Conservation (phyloP, 2,113 vertebrate genomes). For the Brienomyrus brachyistius region DNA sequence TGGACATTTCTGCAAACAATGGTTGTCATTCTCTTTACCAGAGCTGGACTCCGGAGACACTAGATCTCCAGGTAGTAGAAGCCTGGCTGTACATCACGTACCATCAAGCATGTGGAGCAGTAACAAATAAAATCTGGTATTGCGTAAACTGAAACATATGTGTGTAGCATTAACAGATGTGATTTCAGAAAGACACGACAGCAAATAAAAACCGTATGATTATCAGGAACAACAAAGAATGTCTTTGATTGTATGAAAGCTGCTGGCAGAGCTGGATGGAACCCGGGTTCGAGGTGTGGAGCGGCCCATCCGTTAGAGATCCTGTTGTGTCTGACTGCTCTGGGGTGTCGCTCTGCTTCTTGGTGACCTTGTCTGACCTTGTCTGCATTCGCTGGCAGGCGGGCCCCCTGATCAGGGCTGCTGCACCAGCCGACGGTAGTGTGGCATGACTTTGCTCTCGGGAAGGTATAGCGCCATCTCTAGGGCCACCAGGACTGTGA, state of each 20-base stretch:
- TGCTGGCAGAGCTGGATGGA: neutral
- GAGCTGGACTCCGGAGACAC: neutral
- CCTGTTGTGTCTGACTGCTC: neutral
- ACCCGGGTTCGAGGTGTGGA: neutral
- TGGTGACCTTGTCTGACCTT: neutral
- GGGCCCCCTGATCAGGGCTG: slow-evolving; percentile 56
- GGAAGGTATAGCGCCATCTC: slow-evolving; percentile 95
- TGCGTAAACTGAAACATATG: neutral
- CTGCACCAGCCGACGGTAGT: slow-evolving; percentile 83
- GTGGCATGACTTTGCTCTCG: slow-evolving; percentile 88
- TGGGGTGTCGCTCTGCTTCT: neutral
- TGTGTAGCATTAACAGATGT: neutral
- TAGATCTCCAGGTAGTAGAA: neutral
- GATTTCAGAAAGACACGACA: neutral
- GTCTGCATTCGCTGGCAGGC: neutral
- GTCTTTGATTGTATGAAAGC: neutral
- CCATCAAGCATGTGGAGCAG: neutral
- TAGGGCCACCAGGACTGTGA: slow-evolving; percentile 92
- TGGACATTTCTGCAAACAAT: neutral
- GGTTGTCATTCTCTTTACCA: neutral
- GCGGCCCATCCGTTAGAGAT: neutral
- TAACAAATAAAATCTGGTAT: neutral
- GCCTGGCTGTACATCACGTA: neutral
- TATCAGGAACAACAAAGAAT: neutral
- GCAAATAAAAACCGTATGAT: neutral